Evolutionary conservation across 2,888 invertebrate genomes (phyloP).

Genomic region (Carpatolechia fugitivella): DNA sequence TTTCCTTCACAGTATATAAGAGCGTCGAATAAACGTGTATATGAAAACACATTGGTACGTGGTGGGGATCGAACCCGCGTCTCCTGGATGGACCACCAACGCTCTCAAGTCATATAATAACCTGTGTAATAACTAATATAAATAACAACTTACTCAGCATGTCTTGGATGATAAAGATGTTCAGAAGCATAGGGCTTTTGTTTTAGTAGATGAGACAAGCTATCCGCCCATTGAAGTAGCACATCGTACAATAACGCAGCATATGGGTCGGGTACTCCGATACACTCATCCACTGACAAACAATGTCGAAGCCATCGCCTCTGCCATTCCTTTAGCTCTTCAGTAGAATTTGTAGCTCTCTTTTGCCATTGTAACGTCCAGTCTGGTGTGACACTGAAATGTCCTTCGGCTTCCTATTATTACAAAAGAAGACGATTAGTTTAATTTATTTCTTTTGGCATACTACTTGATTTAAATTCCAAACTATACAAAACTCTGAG

Average conservation of each 20-base stretch:
- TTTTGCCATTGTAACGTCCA: slow-evolving; percentile 46
- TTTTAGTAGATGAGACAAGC: slow-evolving; percentile 40
- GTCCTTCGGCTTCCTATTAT: slow-evolving; percentile 34
- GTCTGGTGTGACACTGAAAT: slow-evolving; percentile 46
- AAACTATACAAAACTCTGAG: no score
- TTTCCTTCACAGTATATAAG: no score
- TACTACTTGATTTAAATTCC: no score
- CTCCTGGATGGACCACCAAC: no score
- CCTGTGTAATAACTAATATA: no score
- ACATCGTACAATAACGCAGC: slow-evolving; percentile 62
- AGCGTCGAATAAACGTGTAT: no score
- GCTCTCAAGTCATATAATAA: no score
- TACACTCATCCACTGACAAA: no score
- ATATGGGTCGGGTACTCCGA: slow-evolving; percentile 31
- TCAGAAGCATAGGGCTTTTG: slow-evolving; percentile 42
- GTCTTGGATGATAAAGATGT: slow-evolving; percentile 46
- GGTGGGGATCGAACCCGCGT: no score
- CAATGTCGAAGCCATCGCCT: no score
- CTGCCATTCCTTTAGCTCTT: slow-evolving; percentile 27
- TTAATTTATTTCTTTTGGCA: no score
- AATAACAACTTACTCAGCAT: slow-evolving; percentile 17
- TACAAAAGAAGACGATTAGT: neutral
- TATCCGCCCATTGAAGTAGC: slow-evolving; percentile 52
- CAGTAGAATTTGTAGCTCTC: slow-evolving; percentile 15
- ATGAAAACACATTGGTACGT: no score